Percentiles rank a stretch among this genome's conserved stretches.
These are phyloP conservation scores for Clunio marinus DNA, from an alignment of 2,888 invertebrate species.

Conservation along the genomic window DNA sequence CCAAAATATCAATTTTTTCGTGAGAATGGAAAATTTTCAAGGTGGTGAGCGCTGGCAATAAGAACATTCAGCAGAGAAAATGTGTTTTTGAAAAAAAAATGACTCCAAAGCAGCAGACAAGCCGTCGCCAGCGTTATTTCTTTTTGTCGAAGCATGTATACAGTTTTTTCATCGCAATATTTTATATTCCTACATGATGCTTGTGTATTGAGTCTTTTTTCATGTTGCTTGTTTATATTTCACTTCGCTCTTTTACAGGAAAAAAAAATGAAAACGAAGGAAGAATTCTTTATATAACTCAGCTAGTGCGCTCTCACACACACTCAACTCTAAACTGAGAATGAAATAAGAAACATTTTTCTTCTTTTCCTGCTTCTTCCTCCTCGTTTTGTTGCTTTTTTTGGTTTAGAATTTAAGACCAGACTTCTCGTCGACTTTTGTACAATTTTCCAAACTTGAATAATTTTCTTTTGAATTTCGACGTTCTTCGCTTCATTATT, in stretches of 20 bases:
- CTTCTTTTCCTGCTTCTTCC: background rate
- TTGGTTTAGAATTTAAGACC: constrained; percentile 14
- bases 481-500: constrained; percentile 9
- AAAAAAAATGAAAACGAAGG: background rate
- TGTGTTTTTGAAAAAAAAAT: background rate
- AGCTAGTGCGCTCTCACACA: background rate
- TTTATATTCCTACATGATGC: background rate
- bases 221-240: background rate
- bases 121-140: constrained; percentile 34
- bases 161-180: constrained; percentile 1
- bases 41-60: constrained; percentile 25
- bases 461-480: background rate
- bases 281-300: constrained; percentile 21
- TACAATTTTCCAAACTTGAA: background rate
- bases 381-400: background rate
- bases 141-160: constrained; percentile 20
- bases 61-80: constrained; percentile 17
- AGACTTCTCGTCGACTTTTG: constrained; percentile 37
- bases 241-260: too few relatives aligned
- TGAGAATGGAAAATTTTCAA: constrained; percentile 34
- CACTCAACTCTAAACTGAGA: constrained; percentile 25
- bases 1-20: background rate
- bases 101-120: constrained; percentile 8
- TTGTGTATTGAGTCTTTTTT: background rate
- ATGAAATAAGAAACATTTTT: constrained; percentile 30